Base-by-base conservation (phyloP, 2,113 vertebrate species). In the Laterallus jamaicensis region DNA sequence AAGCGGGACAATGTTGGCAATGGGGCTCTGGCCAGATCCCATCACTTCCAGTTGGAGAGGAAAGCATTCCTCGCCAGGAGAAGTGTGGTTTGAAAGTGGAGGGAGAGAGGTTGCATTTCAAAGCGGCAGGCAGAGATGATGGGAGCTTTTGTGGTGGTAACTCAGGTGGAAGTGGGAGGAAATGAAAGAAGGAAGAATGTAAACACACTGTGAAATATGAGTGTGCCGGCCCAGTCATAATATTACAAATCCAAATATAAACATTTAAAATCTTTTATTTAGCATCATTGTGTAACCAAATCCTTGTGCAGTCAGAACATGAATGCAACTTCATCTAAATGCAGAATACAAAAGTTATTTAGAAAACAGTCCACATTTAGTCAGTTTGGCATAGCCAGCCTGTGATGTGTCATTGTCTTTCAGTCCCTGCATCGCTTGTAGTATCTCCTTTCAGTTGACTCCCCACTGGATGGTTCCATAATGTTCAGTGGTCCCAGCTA, bases 11-110 rank as follows among this genome's bases (percentile, higher is more conserved):
- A 49, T 40, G 85, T 50, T 70, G 79, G 63, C n/a, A 60, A 32
- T 0, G 1, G 50, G n/a, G n/a, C 47, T 81, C 50, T 77, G 69
- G 40, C 28, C 0, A 0, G 22, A 50, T 81, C 56, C 35, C 42
- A 54, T 77, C 78, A 12, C 52, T 88, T 88, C 50, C 76, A 39
- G 35, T 55, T 22, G 31, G n/a, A 52, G 19, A 16, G 29, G 52
- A 79, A 47, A 86, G 37, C 49, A 5, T 68, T 81, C 26, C 35
- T 1, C 1, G 29, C 6, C 19, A 47, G 42, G 18, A 86, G 49
- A 32, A 79, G 25, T 6, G 0, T 0, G 4, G n/a, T 74, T 62
- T 62, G 69, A 40, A 87, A 66, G 40, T 0, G 0, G 73, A 89
- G 52, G 26, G 37, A 58, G 50, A 66, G 68, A 50, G 15, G 50